A percentile compares a stretch with the other conserved stretches of the same genome.
phyloP scores from a whole-genome alignment of 1,140 invertebrate species.

The Drosophila varians region DNA sequence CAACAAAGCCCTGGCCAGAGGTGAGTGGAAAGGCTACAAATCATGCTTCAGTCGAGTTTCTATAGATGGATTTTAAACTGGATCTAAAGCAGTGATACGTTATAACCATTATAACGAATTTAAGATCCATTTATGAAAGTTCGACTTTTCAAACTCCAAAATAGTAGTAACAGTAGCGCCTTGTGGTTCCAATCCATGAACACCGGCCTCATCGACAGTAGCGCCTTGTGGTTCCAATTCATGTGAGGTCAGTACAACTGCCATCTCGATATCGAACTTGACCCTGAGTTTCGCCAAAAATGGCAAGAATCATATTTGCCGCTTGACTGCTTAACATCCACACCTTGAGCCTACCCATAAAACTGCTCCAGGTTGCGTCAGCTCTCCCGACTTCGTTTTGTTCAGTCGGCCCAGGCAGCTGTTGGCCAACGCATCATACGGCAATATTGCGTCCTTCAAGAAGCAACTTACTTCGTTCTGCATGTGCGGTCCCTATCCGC shows the following conservation, averaged over 20 bases:
- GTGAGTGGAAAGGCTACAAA: constrained; percentile 84
- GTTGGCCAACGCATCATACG: constrained; percentile 23
- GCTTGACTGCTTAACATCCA: constrained; percentile 34
- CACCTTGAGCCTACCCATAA: constrained; percentile 19
- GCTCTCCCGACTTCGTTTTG: constrained; percentile 13
- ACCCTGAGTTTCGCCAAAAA: constrained; percentile 32
- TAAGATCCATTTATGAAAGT: background rate
- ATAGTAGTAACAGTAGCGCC: constrained; percentile 11
- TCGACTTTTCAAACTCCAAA: background rate
- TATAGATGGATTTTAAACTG: background rate
- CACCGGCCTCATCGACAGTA: constrained; percentile 49
- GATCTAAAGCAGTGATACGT: background rate
- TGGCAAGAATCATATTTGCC: constrained; percentile 55
- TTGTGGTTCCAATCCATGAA: constrained; percentile 65
- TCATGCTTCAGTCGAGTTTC: background rate
- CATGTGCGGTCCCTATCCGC: constrained; percentile 73
- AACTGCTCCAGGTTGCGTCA: constrained; percentile 18
- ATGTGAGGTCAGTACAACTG: constrained; percentile 44
- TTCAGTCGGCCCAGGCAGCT: constrained; percentile 48
- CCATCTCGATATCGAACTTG: constrained; percentile 42
- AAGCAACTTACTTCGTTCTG: constrained; percentile 78
- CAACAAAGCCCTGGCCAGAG: constrained; percentile 88
- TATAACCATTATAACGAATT: background rate
- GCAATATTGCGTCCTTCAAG: constrained; percentile 79
- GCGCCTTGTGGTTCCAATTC: constrained; percentile 65